These are phyloP conservation scores for Chloroceryle inda DNA, from an alignment of 2,797 vertebrate genomes.

Conservation along the genomic window DNA sequence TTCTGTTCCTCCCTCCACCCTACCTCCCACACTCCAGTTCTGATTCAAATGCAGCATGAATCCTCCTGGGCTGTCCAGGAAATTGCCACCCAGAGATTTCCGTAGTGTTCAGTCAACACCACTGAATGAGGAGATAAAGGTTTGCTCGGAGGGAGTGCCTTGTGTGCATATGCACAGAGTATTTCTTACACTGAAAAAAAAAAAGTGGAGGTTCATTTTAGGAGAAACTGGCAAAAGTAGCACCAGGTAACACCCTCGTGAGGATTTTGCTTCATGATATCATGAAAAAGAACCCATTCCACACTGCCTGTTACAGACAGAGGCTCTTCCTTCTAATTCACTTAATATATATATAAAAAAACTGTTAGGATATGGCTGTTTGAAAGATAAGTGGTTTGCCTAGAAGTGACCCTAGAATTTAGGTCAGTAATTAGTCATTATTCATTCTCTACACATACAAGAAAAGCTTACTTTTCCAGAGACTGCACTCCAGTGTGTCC, in stretches of 20 bases:
- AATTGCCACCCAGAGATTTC: slow-evolving; percentile 76
- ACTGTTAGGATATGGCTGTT: neutral
- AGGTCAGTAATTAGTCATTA: neutral
- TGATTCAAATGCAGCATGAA: slow-evolving; percentile 26
- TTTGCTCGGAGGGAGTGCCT: slow-evolving; percentile 46
- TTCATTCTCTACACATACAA: neutral
- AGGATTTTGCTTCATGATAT: neutral
- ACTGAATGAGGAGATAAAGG: slow-evolving; percentile 57
- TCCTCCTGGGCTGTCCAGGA: slow-evolving; percentile 60
- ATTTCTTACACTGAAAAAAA: neutral
- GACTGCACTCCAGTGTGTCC: neutral
- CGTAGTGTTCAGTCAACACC: slow-evolving; percentile 40
- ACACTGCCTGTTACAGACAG: neutral
- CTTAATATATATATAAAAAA: neutral
- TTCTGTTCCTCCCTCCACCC: neutral
- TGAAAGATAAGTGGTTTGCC: neutral
- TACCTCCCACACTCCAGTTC: slow-evolving; percentile 35
- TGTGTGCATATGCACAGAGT: neutral
- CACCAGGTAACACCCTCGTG: neutral
- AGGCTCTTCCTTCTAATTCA: neutral
- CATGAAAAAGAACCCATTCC: neutral
- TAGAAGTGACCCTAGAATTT: neutral
- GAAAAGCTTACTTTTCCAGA: neutral
- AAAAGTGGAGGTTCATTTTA: slow-evolving; percentile 13
- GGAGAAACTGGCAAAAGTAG: neutral